Conservation (phyloP, 1,140 invertebrate species). For the Magallana gigas region DNA sequence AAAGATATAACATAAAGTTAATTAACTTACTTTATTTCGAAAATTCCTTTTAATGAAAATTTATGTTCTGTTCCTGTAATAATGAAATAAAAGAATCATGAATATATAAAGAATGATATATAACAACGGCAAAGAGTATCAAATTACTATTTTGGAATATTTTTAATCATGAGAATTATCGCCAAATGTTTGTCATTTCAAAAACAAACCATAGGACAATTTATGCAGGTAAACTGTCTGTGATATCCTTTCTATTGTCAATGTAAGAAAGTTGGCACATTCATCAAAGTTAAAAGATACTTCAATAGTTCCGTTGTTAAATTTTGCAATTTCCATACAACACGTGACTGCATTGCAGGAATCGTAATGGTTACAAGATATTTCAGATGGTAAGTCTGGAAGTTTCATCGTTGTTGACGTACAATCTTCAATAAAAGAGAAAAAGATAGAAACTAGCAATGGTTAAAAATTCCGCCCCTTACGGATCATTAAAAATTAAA, state of each 20-base stretch:
- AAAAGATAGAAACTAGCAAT: too few species aligned
- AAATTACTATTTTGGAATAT: neutral
- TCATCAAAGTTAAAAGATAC: constrained; percentile 20
- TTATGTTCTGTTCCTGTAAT: constrained; percentile 39
- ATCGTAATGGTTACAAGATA: constrained; percentile 44
- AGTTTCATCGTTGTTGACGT: neutral
- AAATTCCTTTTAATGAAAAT: constrained; percentile 37
- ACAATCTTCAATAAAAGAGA: neutral
- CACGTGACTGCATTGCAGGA: constrained; percentile 37
- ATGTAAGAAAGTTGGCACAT: constrained; percentile 40
- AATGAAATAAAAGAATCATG: neutral
- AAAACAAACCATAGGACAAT: constrained; percentile 40
- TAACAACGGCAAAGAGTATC: too few species aligned
- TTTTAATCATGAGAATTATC: too few species aligned
- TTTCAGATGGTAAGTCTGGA: neutral
- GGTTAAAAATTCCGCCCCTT: too few species aligned
- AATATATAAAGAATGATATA: neutral
- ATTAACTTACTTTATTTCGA: constrained; percentile 32
- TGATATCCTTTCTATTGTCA: constrained; percentile 35
- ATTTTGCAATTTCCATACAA: constrained; percentile 33
- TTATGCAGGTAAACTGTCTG: constrained; percentile 7
- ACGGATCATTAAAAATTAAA: too few species aligned
- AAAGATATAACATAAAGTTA: neutral
- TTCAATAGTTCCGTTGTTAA: constrained; percentile 15
- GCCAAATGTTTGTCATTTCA: neutral